Evolutionary conservation across 2,797 vertebrate genomes (phyloP).

Genomic region (Myotis vivesi): DNA sequence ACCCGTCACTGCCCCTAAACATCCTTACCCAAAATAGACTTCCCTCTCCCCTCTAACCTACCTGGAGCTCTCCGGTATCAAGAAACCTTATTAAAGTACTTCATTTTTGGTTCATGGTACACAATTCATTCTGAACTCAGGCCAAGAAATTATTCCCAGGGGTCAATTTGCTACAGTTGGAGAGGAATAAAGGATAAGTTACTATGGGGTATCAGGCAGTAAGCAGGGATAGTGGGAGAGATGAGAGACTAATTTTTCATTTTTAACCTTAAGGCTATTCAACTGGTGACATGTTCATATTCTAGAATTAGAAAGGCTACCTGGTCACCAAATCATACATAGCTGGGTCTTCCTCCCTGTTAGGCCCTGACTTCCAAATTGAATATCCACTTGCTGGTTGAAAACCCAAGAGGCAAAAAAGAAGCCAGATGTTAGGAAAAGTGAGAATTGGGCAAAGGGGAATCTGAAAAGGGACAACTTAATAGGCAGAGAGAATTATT

Average conservation of each 20-base stretch:
- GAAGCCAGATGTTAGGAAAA: constrained; percentile 2
- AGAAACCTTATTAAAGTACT: background rate
- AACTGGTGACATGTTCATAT: background rate
- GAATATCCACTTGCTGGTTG: background rate
- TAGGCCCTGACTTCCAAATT: background rate
- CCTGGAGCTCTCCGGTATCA: background rate
- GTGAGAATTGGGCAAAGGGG: background rate
- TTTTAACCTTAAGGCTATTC: background rate
- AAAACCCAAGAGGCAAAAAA: background rate
- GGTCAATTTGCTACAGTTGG: background rate
- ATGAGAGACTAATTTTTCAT: no score
- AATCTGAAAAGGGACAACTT: background rate
- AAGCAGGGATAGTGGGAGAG: background rate
- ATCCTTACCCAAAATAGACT: background rate
- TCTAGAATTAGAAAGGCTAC: constrained; percentile 28
- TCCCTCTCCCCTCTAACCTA: background rate
- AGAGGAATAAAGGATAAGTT: background rate
- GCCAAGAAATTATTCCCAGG: background rate
- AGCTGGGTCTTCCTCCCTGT: background rate
- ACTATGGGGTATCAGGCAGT: background rate
- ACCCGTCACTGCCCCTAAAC: background rate
- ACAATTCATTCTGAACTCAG: background rate
- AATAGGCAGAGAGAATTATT: background rate
- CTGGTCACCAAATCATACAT: background rate
- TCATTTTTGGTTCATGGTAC: background rate